Evolutionary conservation across 2,888 invertebrate genomes (phyloP).

Genomic region (Smittia aterrima): DNA sequence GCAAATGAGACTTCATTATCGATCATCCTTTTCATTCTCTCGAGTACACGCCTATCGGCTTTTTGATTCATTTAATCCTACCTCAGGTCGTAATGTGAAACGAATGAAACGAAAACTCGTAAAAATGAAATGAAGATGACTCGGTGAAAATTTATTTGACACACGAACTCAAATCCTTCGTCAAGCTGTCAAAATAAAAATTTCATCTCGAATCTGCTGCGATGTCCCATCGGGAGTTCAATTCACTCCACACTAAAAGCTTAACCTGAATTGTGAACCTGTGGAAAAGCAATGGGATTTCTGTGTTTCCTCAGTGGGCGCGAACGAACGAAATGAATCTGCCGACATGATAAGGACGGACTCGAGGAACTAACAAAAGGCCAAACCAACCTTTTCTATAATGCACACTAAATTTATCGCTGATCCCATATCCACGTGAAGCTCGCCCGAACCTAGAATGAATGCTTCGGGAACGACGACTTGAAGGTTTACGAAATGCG

Average conservation of each 20-base stretch:
- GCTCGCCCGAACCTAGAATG: constrained; percentile 74
- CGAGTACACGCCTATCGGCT: neutral
- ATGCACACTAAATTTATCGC: constrained; percentile 78
- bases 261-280: no score
- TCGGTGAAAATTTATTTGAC: neutral
- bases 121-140: neutral
- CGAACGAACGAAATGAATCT: neutral
- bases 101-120: neutral
- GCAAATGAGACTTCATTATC: neutral
- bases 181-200: constrained; percentile 11
- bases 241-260: no score
- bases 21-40: neutral
- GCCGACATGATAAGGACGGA: no score
- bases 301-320: neutral
- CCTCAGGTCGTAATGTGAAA: neutral
- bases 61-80: neutral
- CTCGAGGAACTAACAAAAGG: neutral
- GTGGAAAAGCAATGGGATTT: neutral
- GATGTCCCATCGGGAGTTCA: neutral
- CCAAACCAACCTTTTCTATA: constrained; percentile 69
- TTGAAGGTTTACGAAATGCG: constrained; percentile 75
- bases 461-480: constrained; percentile 78
- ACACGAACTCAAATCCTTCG: constrained; percentile 2
- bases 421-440: constrained; percentile 78
- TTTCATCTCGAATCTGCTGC: neutral